Evolutionary conservation across 2,888 invertebrate species (phyloP).

Genomic region (Meta bourneti): DNA sequence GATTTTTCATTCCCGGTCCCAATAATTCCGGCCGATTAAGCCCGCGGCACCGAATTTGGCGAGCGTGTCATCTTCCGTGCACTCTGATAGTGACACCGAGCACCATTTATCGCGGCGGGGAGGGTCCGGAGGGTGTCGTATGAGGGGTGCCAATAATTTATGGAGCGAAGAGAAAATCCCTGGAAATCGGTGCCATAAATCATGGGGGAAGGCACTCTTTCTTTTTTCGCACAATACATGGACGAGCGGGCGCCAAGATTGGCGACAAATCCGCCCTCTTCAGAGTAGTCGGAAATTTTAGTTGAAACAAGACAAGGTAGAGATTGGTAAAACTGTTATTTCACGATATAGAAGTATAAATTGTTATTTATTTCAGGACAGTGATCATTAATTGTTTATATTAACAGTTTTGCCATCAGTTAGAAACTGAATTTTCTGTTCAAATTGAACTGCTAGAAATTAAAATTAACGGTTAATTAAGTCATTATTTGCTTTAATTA

Average conservation of each 20-base stretch:
- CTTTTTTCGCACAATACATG: slow-evolving; percentile 26
- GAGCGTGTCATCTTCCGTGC: slow-evolving; percentile 64
- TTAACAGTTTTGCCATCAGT: background rate
- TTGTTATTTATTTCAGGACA: background rate
- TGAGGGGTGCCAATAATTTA: slow-evolving; percentile 75
- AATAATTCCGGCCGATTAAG: slow-evolving; percentile 75
- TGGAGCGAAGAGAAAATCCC: slow-evolving; percentile 76
- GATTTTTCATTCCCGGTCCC: slow-evolving; percentile 68
- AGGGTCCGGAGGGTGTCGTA: slow-evolving; percentile 26
- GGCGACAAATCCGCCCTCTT: slow-evolving; percentile 30
- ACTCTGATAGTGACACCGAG: slow-evolving; percentile 72
- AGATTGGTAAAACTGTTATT: background rate
- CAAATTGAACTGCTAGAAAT: no score
- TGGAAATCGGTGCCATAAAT: slow-evolving; percentile 75
- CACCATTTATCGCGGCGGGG: slow-evolving; percentile 60
- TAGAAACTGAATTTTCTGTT: no score
- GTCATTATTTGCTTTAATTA: no score
- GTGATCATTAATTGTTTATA: background rate
- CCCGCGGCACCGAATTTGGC: slow-evolving; percentile 67
- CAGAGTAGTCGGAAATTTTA: background rate
- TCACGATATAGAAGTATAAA: background rate
- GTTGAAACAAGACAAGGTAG: background rate
- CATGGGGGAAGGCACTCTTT: slow-evolving; percentile 43
- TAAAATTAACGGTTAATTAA: no score
- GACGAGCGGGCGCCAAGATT: slow-evolving; percentile 13